Base-by-base conservation (phyloP, 2,888 invertebrate genomes). In the Eulithis testata region DNA sequence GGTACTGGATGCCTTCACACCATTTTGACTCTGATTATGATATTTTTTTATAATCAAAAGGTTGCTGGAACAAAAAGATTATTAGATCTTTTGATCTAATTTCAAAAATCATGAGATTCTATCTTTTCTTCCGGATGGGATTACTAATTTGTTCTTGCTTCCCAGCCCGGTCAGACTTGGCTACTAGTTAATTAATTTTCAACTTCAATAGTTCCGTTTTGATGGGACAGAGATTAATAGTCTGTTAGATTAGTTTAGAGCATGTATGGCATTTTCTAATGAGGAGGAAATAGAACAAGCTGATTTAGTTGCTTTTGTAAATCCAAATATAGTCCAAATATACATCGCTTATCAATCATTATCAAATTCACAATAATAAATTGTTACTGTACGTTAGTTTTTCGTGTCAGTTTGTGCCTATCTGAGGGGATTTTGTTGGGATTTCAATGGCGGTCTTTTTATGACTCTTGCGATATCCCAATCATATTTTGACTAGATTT, bases 171-270 rank as follows among this genome's bases (percentile, higher is more conserved):
- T 72, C 75, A 66, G 75, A 81, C 74, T 84, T 79, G 76, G 81
- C 73, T 72, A 27, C 73, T 76, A 78, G 84, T 85, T 86, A 88
- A 89, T 90, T 89, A 89, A 88, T 85, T 86, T 77, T 73, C 72
- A 86, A 86, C 79, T 87, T 82, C 73, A 78, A 82, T 70, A 73
- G 76, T 73, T 73, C 73, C 75, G 73, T 81, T 80, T 82, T 85
- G 83, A 87, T 82, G 82, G 83, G 82, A 78, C 81, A 77, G 76
- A 80, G 82, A 87, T 83, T 81, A 76, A 86, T 83, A 75, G 76
- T 63, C 68, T 49, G 36, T 65, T 71, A 70, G 72, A 74, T 73
- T 71, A 74, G 69, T 71, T 70, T 65, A 60, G 67, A 66, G 64
- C 51, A 70, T 66, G 68, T 65, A 65, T 63, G 69, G 61, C 68